Evolutionary conservation across 2,113 vertebrate genomes (phyloP), one percentile per base, ranked within the genome.

Genomic region (Microcebus ravelobensis): DNA sequence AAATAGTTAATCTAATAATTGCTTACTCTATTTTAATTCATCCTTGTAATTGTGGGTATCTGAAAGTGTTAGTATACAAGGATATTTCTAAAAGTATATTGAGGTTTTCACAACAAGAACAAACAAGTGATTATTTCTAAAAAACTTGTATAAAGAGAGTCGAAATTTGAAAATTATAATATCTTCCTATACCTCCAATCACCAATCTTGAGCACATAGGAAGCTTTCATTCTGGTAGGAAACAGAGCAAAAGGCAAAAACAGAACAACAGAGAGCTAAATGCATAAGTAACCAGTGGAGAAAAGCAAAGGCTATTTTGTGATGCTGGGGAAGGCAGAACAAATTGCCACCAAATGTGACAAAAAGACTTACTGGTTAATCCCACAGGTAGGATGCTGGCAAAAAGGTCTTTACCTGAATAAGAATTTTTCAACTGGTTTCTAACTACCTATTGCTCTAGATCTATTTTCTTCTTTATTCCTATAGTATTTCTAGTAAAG

Each of bases 221-320:
- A 68, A 20, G 8, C 6, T 70, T 70, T 13, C 34, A 31, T 29
- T 76, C 17, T 45, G 10, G 25, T 61, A 77, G 50, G 15, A 71
- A 97, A 92, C 45, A 36, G 36, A 79, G 3, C 23, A 80, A 9
- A 95, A 82, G 79, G n/a, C 42, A 85, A 89, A 89, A 82, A 45
- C 0, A 63, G 27, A 39, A 18, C 21, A 71, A 14, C n/a, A 61
- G 71, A 57, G 39, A 96, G 10, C 13, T 80, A 90, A 92, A 20
- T 59, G 13, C 79, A 36, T 39, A 36, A 27, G 29, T 63, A 65
- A 74, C 2, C 3, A n/a, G 39, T 48, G 20, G 29, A 55, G 14
- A 70, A 80, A 97, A 91, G 73, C 20, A 87, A 81, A 85, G 27
- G 36, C 39, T 61, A 7, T 71, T 82, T 83, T 97, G 55, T 34